Evolutionary conservation across 2,888 invertebrate genomes (phyloP), one percentile per base, ranked within the genome.

Genomic region (Tetranychus truncatus): DNA sequence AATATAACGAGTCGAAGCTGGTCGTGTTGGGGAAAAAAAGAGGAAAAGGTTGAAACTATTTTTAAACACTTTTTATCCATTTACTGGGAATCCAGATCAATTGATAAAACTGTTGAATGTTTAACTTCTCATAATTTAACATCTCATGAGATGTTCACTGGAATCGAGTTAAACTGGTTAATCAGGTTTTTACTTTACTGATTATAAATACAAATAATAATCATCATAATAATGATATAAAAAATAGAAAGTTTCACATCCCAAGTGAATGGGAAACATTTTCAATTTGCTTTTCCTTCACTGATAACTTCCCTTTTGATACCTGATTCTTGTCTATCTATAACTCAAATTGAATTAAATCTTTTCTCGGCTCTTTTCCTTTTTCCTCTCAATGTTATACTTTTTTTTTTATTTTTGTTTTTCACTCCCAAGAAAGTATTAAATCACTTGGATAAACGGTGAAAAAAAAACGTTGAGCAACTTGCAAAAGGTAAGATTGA

Each of bases 221-320:
- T 15, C 55, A 55, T 15, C 4, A 15, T 55, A 55, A 15, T 15
- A 55, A 9, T 9, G 6, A 55, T 15, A 15, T 15, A 15, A 55
- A 46, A 46, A 46, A 46, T 46, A 46, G 46, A 15, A 55, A 15
- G 9, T 55, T 67, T 86, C 85, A 81, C 87, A 87, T 78, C 87
- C 87, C 80, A 85, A 82, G 72, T 81, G 80, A 74, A 85, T 79
- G 2, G 84, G 84, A 69, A 69, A 67, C n/a, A 46, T 45, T 21
- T 1, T 69, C 0, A 20, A 15, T 46, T 45, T 74, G 45, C 66
- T 34, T 74, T 74, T 65, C 7, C 34, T 71, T 75, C 6, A 55
- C 9, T 55, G 9, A 15, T 55, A 15, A 55, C 55, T 55, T 55
- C 7, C 3, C 6, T 15, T 15, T 55, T 15, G 55, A 9, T 55